These are phyloP conservation scores for Lasioglossum zephyrum DNA, from an alignment of 2,888 invertebrate species.

Conservation along the genomic window DNA sequence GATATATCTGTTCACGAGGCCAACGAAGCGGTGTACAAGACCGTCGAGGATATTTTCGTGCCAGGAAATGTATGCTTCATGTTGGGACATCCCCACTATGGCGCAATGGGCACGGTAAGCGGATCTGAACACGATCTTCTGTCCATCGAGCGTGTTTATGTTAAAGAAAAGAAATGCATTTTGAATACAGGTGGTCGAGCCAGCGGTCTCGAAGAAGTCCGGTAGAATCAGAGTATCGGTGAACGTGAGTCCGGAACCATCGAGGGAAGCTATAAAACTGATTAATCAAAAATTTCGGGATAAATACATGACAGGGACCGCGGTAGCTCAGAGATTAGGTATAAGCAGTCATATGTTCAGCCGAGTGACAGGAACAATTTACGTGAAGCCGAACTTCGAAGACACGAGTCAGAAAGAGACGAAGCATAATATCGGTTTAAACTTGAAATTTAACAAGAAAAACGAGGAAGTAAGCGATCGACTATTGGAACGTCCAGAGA, in stretches of 20 bases:
- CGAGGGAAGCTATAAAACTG: conserved; percentile 78
- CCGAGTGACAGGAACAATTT: conserved; percentile 94
- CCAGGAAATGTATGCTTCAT: conserved; percentile 90
- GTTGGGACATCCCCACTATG: conserved; percentile 92
- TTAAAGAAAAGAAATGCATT: neutral
- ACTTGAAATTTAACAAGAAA: conserved; percentile 94
- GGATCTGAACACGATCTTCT: neutral
- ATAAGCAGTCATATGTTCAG: conserved; percentile 91
- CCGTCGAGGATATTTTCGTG: conserved; percentile 89
- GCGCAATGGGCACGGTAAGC: conserved; percentile 90
- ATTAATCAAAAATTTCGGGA: conserved; percentile 77
- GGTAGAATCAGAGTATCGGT: conserved; percentile 88
- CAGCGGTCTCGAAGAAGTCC: conserved; percentile 85
- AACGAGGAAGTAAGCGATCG: conserved; percentile 88
- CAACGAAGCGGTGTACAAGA: conserved; percentile 80
- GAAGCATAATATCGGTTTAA: conserved; percentile 94
- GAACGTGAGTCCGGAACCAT: conserved; percentile 85
- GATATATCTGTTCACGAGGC: conserved; percentile 85
- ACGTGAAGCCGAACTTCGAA: conserved; percentile 85
- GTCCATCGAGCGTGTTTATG: neutral
- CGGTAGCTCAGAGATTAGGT: conserved; percentile 87
- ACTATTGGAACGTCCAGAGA: neutral
- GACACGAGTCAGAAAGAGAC: conserved; percentile 33
- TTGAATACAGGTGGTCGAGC: conserved; percentile 86
- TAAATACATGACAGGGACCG: conserved; percentile 86